Conservation (phyloP, 2,113 vertebrate species). For the Procapra przewalskii region DNA sequence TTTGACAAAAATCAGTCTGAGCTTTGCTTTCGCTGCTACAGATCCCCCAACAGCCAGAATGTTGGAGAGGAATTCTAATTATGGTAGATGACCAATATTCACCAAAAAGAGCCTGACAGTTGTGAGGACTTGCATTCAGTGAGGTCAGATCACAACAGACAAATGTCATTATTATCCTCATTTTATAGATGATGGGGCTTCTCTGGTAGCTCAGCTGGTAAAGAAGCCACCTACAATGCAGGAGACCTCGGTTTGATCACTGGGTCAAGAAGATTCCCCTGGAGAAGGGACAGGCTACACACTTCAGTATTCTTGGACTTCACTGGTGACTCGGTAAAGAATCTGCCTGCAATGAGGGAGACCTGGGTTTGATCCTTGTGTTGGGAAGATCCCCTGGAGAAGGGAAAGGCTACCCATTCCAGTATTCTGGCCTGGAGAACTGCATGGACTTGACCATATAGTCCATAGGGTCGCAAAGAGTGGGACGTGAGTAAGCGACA, state of each 20-base stretch:
- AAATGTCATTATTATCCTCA: neutral
- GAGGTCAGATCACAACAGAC: neutral
- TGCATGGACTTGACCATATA: neutral
- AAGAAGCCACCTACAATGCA: neutral
- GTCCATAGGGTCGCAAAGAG: neutral
- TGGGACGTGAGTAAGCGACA: neutral
- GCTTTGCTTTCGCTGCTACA: neutral
- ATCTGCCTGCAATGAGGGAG: neutral
- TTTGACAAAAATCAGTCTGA: neutral
- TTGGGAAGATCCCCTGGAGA: neutral
- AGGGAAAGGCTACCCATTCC: neutral
- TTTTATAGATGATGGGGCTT: neutral
- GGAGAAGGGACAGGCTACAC: neutral
- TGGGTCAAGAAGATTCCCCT: neutral
- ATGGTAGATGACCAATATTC: neutral
- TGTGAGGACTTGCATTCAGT: neutral
- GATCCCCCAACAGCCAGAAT: neutral
- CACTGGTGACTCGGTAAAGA: neutral
- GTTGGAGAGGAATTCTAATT: neutral
- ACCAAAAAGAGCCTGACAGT: neutral
- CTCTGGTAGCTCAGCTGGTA: neutral
- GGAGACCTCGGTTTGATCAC: neutral
- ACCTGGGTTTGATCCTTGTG: neutral
- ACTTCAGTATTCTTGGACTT: neutral
- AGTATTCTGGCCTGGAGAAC: neutral